These are phyloP conservation scores for Hirundichthys speculiger DNA, from an alignment of 2,113 vertebrate species.

Conservation along the genomic window DNA sequence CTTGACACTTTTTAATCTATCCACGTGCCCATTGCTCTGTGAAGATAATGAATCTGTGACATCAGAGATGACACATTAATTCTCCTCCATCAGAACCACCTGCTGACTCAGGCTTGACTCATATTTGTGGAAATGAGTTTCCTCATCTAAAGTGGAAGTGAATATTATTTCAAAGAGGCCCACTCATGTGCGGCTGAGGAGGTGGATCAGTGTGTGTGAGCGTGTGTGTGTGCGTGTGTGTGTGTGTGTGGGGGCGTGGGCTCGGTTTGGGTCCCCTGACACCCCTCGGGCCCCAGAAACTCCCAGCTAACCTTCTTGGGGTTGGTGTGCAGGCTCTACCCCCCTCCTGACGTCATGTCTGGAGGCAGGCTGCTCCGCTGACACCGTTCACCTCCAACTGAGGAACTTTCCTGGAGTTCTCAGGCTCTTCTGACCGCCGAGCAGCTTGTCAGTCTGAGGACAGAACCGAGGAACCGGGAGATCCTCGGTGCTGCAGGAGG, in stretches of 20 bases:
- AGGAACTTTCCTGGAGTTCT: slow-evolving; percentile 83
- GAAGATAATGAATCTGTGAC: too few relatives aligned
- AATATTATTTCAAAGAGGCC: too few relatives aligned
- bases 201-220: background rate
- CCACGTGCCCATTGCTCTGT: too few relatives aligned
- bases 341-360: slow-evolving; percentile 89
- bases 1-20: too few relatives aligned
- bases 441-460: too few relatives aligned
- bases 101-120: too few relatives aligned
- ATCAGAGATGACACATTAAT: too few relatives aligned
- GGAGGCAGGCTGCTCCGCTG: slow-evolving; percentile 81
- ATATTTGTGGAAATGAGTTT: background rate
- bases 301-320: slow-evolving; percentile 28
- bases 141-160: too few relatives aligned
- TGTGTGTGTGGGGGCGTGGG: slow-evolving; percentile 30
- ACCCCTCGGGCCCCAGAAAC: slow-evolving; percentile 38
- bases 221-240: background rate
- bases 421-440: slow-evolving; percentile 41
- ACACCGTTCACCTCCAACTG: slow-evolving; percentile 68
- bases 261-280: slow-evolving; percentile 22
- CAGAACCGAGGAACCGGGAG: too few relatives aligned
- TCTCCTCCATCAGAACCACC: too few relatives aligned
- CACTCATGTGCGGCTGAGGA: too few relatives aligned
- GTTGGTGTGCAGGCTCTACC: slow-evolving; percentile 37
- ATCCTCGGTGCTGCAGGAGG: background rate